phyloP scores from a whole-genome alignment of 2,888 invertebrate genomes.

The Monoplex corrugatus region DNA sequence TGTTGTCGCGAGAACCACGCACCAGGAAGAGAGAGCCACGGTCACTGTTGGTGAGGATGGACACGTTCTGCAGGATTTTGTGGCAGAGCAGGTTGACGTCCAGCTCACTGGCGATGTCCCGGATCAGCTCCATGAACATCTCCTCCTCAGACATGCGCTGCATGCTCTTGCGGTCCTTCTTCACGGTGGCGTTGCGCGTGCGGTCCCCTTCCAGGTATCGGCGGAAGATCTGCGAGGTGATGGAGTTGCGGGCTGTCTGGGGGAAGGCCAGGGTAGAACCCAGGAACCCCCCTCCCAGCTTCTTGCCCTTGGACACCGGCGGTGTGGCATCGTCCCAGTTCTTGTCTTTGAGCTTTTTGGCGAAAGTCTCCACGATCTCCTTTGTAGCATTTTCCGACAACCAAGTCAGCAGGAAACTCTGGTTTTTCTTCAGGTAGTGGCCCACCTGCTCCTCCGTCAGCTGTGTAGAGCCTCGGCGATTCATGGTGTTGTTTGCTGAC shows the following conservation, averaged over 20 bases:
- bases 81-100: constrained; percentile 97
- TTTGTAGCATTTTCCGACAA: constrained; percentile 73
- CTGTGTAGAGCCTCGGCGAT: constrained; percentile 32
- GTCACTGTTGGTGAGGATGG: constrained; percentile 94
- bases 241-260: constrained; percentile 68
- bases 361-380: constrained; percentile 59
- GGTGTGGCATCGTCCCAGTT: constrained; percentile 50
- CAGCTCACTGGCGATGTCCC: constrained; percentile 96
- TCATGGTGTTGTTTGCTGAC: background rate
- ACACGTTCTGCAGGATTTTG: constrained; percentile 97
- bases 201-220: constrained; percentile 74
- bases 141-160: constrained; percentile 91
- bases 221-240: constrained; percentile 78
- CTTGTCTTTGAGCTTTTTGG: constrained; percentile 60
- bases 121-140: constrained; percentile 97
- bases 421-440: constrained; percentile 70
- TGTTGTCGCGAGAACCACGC: constrained; percentile 88
- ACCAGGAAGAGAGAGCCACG: constrained; percentile 93
- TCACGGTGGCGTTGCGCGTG: constrained; percentile 60
- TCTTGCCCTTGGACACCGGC: background rate
- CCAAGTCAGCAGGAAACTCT: constrained; percentile 77
- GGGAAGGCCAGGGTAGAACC: constrained; percentile 24
- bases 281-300: background rate
- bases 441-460: constrained; percentile 66
- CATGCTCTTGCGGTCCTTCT: constrained; percentile 64